Evolutionary conservation across 2,888 invertebrate genomes (phyloP), one percentile per base, ranked within the genome.

Genomic region (Chrysolina haemoptera): DNA sequence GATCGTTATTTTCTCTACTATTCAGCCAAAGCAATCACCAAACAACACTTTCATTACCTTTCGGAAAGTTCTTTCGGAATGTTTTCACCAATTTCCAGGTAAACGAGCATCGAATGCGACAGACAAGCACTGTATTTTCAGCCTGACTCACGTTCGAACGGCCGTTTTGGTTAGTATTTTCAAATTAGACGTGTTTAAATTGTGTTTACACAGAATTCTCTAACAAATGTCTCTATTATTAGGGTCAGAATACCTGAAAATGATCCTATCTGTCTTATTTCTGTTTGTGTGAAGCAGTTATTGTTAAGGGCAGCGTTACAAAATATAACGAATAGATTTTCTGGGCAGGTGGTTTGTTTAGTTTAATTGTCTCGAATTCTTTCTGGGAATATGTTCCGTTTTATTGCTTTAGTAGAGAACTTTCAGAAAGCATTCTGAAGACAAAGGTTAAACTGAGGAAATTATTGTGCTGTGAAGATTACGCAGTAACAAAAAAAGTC

Each of bases 141-240:
- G 73, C 50, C 59, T 78, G 75, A 76, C n/a, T 22, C 27, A 43
- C 20, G 9, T 20, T 22, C 41, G 50, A 27, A 66, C 78, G 79
- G 76, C 76, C 79, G 76, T 81, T 81, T 80, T 78, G 81, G 80
- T 81, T 82, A 80, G 80, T 81, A 81, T 80, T 76, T 78, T 74
- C 78, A 81, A 81, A 81, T 82, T 82, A 82, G 81, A 78, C 73
- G 80, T 68, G 72, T 80, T 78, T 81, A 81, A 81, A 81, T 79
- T 81, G 79, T 81, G 79, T 79, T 81, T 79, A 79, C 78, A 78
- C 78, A 75, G 77, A 77, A 76, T 78, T 76, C 66, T 70, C 77
- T 70, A 80, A 80, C 82, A 81, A 82, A 82, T 81, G 81, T 81
- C 80, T 81, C 77, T 79, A 82, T 82, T 76, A 74, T 81, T 78